These are phyloP conservation scores for Enteromius anoplus DNA, from an alignment of 2,797 vertebrate genomes.

Conservation along the genomic window DNA sequence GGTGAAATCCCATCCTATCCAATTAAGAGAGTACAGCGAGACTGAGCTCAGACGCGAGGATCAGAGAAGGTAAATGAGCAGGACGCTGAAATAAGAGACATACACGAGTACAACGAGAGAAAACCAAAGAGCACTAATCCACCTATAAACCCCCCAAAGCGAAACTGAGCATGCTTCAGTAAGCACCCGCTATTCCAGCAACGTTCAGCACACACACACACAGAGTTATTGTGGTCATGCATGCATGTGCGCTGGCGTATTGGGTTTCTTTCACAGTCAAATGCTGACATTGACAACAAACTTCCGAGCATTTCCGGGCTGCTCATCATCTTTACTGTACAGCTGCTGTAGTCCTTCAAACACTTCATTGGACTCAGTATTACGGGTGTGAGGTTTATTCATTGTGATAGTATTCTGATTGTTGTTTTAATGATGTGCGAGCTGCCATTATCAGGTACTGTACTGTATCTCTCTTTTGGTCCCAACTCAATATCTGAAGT, in stretches of 20 bases:
- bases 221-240: constrained; percentile 13
- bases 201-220: constrained; percentile 23
- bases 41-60: not conserved
- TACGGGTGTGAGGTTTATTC: not conserved
- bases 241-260: constrained; percentile 24
- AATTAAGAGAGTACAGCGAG: constrained; percentile 8
- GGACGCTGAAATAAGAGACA: constrained; percentile 25
- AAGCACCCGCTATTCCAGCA: constrained; percentile 55
- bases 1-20: constrained; percentile 17
- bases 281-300: constrained; percentile 45
- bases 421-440: not conserved
- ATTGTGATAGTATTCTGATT: not conserved
- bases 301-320: constrained; percentile 20
- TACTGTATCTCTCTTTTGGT: too few species aligned
- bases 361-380: not conserved
- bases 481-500: not conserved
- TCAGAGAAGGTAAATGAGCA: not conserved
- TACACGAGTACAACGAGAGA: not conserved
- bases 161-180: constrained; percentile 44
- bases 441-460: too few species aligned
- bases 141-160: constrained; percentile 43
- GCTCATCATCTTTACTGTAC: constrained; percentile 27
- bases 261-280: constrained; percentile 45
- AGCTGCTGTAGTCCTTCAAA: constrained; percentile 41
- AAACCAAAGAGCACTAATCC: constrained; percentile 25